Base-by-base conservation (phyloP, 2,113 vertebrate genomes). In the Struthidea cinerea region DNA sequence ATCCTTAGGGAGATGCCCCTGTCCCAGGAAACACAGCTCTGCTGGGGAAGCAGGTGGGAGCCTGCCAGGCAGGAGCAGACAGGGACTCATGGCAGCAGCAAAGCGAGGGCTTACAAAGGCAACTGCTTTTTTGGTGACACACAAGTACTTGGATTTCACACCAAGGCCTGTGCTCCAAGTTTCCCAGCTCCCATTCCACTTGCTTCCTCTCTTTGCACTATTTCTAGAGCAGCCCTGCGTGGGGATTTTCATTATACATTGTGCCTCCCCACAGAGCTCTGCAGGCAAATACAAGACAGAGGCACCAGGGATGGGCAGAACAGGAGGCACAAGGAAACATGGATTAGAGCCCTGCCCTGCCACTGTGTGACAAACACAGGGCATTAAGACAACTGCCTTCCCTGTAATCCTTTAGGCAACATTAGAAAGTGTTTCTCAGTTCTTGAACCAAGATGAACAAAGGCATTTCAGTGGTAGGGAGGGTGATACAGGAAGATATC, bases 101-200 rank as follows among this genome's bases (percentile, higher is more conserved):
- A 60, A 60, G 35, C 0, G 0, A 28, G 30, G 16, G n/a, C 56
- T 61, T 3, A 21, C 30, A 44, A 18, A 46, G 8, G 11, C 0
- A 0, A 9, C 28, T 8, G 60, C 30, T 39, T 79, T 42, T 33
- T 14, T 35, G 26, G n/a, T 3, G 16, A 44, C 5, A 23, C 0
- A 3, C 37, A 4, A 28, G 39, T 2, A 4, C 41, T 35, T 23
- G 4, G 26, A 37, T 79, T 50, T 33, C 61, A 74, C 67, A 33
- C 70, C 9, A 8, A 17, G 42, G 26, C 53, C 59, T 4, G 11
- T 1, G n/a, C 46, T 89, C 37, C 55, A 28, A 1, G 21, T 35
- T 57, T 16, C 35, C 42, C 2, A 24, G 27, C 41, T 60, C 84
- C 35, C 35, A 6, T 32, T 59, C 59, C 2, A 0, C 13, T 30